Evolutionary conservation across 2,888 invertebrate genomes (phyloP).

Genomic region (Magallana nippona): DNA sequence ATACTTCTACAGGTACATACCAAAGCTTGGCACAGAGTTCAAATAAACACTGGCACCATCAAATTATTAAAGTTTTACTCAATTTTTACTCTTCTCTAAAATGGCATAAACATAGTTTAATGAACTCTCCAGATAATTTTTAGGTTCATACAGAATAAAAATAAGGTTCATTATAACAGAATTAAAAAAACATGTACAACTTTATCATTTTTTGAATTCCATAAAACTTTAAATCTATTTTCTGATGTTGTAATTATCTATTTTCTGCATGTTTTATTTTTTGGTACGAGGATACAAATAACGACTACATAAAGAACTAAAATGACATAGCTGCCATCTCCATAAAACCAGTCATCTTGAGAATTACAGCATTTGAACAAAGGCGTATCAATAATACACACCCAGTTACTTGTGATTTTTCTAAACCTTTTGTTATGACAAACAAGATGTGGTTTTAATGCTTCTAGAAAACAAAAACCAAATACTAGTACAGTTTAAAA

Average conservation of each 20-base stretch:
- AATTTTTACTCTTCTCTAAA: too few relatives aligned
- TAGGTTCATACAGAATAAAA: too few relatives aligned
- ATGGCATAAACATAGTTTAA: too few relatives aligned
- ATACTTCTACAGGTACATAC: neutral
- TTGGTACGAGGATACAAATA: conserved; percentile 2
- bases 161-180: too few relatives aligned
- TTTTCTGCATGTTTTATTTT: neutral
- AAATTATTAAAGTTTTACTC: too few relatives aligned
- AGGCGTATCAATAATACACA: neutral
- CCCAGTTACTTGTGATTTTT: neutral
- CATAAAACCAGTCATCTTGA: neutral
- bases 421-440: neutral
- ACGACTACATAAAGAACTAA: neutral
- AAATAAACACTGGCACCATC: neutral
- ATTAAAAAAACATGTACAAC: too few relatives aligned
- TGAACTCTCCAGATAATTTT: too few relatives aligned
- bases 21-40: conserved; percentile 24
- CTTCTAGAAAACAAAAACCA: too few relatives aligned
- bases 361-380: neutral
- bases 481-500: too few relatives aligned
- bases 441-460: neutral
- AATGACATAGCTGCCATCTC: conserved; percentile 26
- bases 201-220: too few relatives aligned
- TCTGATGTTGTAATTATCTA: neutral
- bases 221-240: too few relatives aligned